Evolutionary conservation across 2,113 vertebrate species (phyloP).

Genomic region (Panthera leo): DNA sequence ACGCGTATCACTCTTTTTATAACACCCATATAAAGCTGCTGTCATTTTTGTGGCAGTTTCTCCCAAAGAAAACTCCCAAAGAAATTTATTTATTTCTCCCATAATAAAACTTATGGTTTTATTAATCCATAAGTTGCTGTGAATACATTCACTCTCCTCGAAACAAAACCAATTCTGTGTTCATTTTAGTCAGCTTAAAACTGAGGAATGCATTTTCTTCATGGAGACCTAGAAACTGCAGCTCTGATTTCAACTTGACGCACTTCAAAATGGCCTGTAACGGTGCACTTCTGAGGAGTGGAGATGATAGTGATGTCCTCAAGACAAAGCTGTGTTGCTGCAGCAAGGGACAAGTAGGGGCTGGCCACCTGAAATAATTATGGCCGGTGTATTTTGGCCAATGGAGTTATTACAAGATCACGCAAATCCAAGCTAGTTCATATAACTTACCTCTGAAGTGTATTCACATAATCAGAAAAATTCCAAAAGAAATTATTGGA

Average conservation of each 20-base stretch:
- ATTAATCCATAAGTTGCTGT: conserved; percentile 23
- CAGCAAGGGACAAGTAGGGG: neutral
- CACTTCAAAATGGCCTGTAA: neutral
- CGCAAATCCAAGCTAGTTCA: neutral
- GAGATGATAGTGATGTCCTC: neutral
- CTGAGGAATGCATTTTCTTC: conserved; percentile 1
- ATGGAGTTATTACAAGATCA: neutral
- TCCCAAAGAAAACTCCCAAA: neutral
- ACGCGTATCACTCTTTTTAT: neutral
- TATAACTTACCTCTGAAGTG: neutral
- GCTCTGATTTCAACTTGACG: neutral
- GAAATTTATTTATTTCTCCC: too few relatives aligned
- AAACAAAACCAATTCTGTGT: neutral
- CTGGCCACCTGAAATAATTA: neutral
- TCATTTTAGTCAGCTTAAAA: conserved; percentile 7
- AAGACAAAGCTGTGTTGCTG: neutral
- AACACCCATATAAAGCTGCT: neutral
- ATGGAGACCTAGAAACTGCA: neutral
- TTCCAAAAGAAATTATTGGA: neutral
- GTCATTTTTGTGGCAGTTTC: neutral
- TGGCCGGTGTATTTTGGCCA: neutral
- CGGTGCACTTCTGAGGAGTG: neutral
- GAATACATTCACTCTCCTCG: neutral
- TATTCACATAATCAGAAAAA: conserved; percentile 33
- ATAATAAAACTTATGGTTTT: neutral